A percentile compares a stretch with the other conserved stretches of the same genome.
Evolutionary conservation across 2,113 vertebrate genomes (phyloP).

Genomic region (Ahaetulla prasina): DNA sequence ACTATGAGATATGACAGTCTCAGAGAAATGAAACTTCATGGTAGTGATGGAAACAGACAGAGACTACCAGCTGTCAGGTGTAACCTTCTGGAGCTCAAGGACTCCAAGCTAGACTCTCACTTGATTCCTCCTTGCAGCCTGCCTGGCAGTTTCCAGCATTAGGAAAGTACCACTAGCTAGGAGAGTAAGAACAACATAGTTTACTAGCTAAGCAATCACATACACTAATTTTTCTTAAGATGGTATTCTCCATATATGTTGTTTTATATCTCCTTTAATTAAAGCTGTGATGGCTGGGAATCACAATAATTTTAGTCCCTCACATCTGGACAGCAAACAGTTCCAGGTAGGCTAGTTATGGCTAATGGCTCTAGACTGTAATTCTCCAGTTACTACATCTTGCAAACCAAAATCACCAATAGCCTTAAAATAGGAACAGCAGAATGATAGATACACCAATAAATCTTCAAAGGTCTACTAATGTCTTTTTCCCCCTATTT

Average conservation of each 20-base stretch:
- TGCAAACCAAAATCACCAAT: background rate
- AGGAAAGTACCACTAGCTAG: background rate
- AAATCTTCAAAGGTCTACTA: background rate
- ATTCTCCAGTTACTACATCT: background rate
- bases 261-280: background rate
- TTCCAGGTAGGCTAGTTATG: background rate
- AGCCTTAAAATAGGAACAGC: background rate
- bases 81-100: background rate
- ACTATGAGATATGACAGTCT: background rate
- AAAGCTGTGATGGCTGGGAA: background rate
- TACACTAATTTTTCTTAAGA: background rate
- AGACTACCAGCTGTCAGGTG: background rate
- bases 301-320: background rate
- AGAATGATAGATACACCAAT: background rate
- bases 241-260: background rate
- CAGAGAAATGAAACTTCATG: background rate
- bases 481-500: no score
- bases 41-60: background rate
- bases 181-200: background rate
- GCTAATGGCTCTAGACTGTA: background rate
- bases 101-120: background rate
- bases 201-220: background rate
- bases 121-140: background rate
- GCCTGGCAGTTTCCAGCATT: background rate
- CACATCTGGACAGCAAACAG: background rate